Base-by-base conservation (phyloP, 2,113 vertebrate species). In the Cyprinodon variegatus region DNA sequence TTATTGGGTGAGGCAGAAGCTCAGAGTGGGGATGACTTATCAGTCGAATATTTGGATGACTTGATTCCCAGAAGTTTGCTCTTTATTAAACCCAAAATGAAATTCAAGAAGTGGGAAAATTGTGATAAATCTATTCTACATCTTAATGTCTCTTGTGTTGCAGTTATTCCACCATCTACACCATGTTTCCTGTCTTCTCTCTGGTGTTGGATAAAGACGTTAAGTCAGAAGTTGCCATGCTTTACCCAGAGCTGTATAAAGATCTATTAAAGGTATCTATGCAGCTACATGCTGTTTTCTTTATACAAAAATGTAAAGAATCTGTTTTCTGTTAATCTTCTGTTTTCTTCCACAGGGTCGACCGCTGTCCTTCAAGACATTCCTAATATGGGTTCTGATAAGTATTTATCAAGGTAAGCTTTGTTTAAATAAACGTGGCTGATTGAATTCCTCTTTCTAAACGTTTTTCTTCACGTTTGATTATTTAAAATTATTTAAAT, bases 151-250 rank as follows among this genome's bases (percentile, higher is more conserved):
- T 81, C 61, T 43, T 75, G 65, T 50, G 40, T 78, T 83, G 39
- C 79, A 99, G 97, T 79, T 99, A 99, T 81, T 98, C 98, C 77
- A 98, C 98, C 3, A 93, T 98, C 86, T 99, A 98, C 83, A 99
- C 98, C n/a, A 99, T 99, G 98, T 99, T 99, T 82, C 98, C 98
- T 0, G 97, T 99, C 36, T 99, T 99, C 85, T 99, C 98, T 61
- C 94, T 99, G 79, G 98, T 99, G 40, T 77, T 99, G 94, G 98
- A 99, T 93, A 99, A 98, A 85, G 98, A 99, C 40, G 98, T 99
- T 1, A 98, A 98, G 83, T 98, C 98, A 0, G 98, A 98, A 86
- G 98, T 99, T 1, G 98, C 98, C 64, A 99, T 99, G 98, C 87
- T 99, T 17, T 99, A 99, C 73, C 98, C 98, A 40, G 98, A 99